Conservation (phyloP, 2,113 vertebrate species). For the Macroglossus sobrinus region DNA sequence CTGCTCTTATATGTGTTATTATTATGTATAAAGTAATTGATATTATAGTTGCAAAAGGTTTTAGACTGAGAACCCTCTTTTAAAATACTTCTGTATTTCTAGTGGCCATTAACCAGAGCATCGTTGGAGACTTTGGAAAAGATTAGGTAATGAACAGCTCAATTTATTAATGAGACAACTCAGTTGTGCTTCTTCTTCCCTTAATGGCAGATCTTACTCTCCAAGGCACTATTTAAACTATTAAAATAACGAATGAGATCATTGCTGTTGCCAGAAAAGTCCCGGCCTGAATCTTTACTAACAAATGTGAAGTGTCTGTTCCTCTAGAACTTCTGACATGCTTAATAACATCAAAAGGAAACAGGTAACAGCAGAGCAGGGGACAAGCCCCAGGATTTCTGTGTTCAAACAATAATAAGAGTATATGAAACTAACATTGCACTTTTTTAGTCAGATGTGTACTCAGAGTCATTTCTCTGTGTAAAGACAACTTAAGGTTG, state of each 20-base stretch:
- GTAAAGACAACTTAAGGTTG: background rate
- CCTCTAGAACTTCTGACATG: background rate
- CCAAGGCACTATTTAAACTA: constrained; percentile 63
- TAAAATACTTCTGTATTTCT: constrained; percentile 42
- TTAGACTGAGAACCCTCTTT: background rate
- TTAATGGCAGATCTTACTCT: constrained; percentile 48
- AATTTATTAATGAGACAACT: constrained; percentile 61
- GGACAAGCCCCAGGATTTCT: background rate
- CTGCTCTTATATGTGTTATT: background rate
- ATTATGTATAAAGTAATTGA: background rate
- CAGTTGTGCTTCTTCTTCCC: constrained; percentile 39
- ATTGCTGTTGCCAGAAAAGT: constrained; percentile 51
- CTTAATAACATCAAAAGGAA: background rate
- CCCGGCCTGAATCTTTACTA: background rate
- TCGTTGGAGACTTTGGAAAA: constrained; percentile 58
- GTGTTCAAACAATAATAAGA: background rate
- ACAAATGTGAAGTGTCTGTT: constrained; percentile 29
- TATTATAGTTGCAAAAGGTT: background rate
- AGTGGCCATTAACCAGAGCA: constrained; percentile 41
- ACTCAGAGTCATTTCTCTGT: background rate
- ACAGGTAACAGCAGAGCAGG: background rate
- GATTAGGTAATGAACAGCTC: constrained; percentile 59
- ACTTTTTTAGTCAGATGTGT: background rate
- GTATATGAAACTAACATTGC: too few species aligned
- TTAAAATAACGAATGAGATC: constrained; percentile 72